Evolutionary conservation across 2,888 invertebrate genomes (phyloP).

Genomic region (Notocelia uddmanniana): DNA sequence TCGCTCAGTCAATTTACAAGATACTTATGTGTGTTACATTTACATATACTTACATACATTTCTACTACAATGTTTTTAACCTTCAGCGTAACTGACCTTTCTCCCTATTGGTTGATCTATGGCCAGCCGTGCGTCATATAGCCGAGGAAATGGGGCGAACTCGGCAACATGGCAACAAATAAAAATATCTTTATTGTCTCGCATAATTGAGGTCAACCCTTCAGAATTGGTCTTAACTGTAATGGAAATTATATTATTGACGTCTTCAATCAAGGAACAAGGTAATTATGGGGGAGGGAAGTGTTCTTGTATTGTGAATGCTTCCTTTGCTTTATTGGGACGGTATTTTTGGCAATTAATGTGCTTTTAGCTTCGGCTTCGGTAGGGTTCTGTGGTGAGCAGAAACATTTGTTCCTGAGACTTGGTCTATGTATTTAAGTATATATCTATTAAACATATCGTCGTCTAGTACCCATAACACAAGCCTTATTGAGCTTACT

Average conservation of each 20-base stretch:
- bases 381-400: no score
- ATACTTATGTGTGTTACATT: no score
- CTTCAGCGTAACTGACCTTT: neutral
- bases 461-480: no score
- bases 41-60: no score
- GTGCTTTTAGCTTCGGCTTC: no score
- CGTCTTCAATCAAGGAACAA: conserved; percentile 25
- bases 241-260: conserved; percentile 38
- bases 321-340: neutral
- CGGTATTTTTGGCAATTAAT: no score
- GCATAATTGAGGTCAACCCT: conserved; percentile 41
- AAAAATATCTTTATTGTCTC: conserved; percentile 43
- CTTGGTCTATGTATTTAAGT: no score
- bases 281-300: conserved; percentile 14
- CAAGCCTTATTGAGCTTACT: no score
- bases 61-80: no score
- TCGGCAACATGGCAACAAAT: conserved; percentile 31
- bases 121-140: conserved; percentile 28
- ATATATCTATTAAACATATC: no score
- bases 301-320: neutral
- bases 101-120: conserved; percentile 21
- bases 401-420: no score
- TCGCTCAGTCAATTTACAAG: no score
- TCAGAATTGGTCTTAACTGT: conserved; percentile 32
- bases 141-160: conserved; percentile 32